Evolutionary conservation across 2,113 vertebrate species (phyloP).

Genomic region (Oxygymnocypris stewartii): DNA sequence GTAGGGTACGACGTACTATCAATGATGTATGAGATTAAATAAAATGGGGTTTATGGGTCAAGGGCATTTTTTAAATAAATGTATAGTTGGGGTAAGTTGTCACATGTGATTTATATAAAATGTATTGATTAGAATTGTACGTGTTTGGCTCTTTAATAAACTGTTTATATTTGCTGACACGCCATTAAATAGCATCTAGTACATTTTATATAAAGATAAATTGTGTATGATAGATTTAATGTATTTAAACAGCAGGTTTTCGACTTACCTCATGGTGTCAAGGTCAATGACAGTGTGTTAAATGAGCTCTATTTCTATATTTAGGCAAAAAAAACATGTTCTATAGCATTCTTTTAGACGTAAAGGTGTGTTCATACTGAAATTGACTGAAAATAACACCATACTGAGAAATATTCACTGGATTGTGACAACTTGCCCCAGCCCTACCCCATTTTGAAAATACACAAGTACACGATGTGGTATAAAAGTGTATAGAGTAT

Average conservation of each 20-base stretch:
- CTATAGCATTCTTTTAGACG: not conserved
- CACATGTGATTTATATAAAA: not conserved
- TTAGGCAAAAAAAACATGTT: not conserved
- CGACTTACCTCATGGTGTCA: not conserved
- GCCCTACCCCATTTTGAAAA: not conserved
- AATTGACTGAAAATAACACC: not conserved
- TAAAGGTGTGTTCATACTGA: not conserved
- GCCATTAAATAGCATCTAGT: not conserved
- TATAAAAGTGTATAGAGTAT: not conserved
- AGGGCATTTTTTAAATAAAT: not conserved
- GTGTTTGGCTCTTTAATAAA: not conserved
- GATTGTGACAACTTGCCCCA: not conserved
- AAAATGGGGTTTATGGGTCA: constrained; percentile 28
- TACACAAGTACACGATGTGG: not conserved
- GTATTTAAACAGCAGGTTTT: not conserved
- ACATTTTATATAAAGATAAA: not conserved
- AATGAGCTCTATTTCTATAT: not conserved
- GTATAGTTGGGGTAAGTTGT: not conserved
- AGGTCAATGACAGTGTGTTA: constrained; percentile 10
- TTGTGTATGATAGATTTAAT: not conserved
- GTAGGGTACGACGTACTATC: not conserved
- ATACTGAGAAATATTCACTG: not conserved
- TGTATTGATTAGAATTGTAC: not conserved
- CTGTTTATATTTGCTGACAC: not conserved
- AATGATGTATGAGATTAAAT: not conserved